phyloP scores from a whole-genome alignment of 2,888 invertebrate species.

The Synanthedon myopaeformis region DNA sequence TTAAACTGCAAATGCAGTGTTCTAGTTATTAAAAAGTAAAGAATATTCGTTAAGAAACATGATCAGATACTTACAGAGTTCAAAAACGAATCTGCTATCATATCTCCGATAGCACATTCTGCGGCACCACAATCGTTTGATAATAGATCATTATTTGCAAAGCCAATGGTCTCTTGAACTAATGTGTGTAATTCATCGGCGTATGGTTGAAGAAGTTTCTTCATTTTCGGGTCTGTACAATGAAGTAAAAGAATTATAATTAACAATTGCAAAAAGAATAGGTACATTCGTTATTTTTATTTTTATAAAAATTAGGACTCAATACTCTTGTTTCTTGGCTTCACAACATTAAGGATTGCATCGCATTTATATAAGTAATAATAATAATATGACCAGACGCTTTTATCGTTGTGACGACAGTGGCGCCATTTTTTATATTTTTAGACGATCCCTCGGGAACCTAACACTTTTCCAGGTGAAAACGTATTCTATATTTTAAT shows the following conservation, averaged over 20 bases:
- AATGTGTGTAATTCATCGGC: conserved; percentile 58
- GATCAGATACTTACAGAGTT: conserved; percentile 56
- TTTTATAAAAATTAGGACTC: too few relatives aligned
- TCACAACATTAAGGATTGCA: not conserved
- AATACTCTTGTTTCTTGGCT: too few relatives aligned
- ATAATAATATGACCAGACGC: too few relatives aligned
- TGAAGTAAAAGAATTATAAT: not conserved
- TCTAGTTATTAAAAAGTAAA: too few relatives aligned
- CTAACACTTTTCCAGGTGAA: too few relatives aligned
- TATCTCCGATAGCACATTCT: conserved; percentile 80
- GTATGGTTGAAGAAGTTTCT: conserved; percentile 71
- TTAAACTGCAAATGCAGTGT: too few relatives aligned
- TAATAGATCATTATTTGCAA: conserved; percentile 58
- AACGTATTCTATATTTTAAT: too few relatives aligned
- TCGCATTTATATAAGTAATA: too few relatives aligned
- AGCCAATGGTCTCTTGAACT: conserved; percentile 69
- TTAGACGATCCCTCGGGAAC: too few relatives aligned
- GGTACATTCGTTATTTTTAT: not conserved
- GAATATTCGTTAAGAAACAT: too few relatives aligned
- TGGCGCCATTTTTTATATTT: too few relatives aligned
- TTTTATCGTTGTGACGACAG: too few relatives aligned
- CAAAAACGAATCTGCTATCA: conserved; percentile 76
- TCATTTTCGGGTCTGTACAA: conserved; percentile 66
- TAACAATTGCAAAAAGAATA: not conserved
- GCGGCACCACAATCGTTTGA: conserved; percentile 53